Evolutionary conservation across 2,888 invertebrate species (phyloP).

Genomic region (Gerris lacustris): DNA sequence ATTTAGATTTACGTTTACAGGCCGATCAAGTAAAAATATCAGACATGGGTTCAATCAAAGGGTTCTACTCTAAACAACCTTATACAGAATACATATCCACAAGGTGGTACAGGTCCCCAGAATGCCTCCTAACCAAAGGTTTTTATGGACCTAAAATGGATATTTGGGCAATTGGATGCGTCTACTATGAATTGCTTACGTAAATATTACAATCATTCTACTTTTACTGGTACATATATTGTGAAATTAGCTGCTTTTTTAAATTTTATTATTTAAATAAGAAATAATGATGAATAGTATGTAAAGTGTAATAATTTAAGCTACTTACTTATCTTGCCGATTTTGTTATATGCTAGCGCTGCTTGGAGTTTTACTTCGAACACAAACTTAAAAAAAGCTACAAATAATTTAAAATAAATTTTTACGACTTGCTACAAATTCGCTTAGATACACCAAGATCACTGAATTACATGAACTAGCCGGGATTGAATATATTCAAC

Average conservation of each 20-base stretch:
- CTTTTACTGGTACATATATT: not conserved
- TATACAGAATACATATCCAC: slow-evolving; percentile 59
- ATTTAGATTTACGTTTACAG: slow-evolving; percentile 30
- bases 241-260: not conserved
- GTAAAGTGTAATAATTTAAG: too few species aligned
- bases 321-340: too few species aligned
- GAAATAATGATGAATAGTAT: not conserved
- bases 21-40: slow-evolving; percentile 46
- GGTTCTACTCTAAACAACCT: slow-evolving; percentile 47
- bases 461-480: too few species aligned
- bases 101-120: slow-evolving; percentile 56
- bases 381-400: too few species aligned
- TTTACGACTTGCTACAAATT: too few species aligned
- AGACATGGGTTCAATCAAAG: slow-evolving; percentile 51
- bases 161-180: slow-evolving; percentile 57
- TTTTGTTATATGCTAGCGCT: too few species aligned
- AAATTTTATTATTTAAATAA: not conserved
- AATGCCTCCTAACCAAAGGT: slow-evolving; percentile 53
- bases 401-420: too few species aligned
- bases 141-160: slow-evolving; percentile 60
- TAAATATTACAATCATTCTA: slow-evolving; percentile 32
- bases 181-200: slow-evolving; percentile 55
- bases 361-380: too few species aligned
- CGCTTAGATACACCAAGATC: too few species aligned
- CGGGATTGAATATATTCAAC: too few species aligned